Conservation (phyloP, 1,140 invertebrate species). For the Stegodyphus mimosarum region DNA sequence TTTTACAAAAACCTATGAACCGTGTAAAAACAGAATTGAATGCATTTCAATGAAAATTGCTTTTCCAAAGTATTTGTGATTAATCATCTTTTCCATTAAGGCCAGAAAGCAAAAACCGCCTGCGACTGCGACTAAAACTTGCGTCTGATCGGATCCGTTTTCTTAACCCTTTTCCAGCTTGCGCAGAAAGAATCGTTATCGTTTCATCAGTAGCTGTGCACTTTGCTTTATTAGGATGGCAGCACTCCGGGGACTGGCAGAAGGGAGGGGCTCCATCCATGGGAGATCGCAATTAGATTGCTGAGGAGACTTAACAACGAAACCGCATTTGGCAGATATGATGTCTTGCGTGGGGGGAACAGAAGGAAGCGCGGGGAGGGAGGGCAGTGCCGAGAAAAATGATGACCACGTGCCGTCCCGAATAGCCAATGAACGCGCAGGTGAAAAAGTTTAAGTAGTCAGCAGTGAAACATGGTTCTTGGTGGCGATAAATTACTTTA, state of each 20-base stretch:
- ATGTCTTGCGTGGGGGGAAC: slow-evolving; percentile 17
- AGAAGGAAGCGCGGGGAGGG: not conserved
- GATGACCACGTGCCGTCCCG: slow-evolving; percentile 38
- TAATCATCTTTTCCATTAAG: no score
- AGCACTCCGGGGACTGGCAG: not conserved
- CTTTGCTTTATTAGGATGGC: not conserved
- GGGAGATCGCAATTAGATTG: slow-evolving; percentile 48
- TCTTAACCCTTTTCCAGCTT: not conserved
- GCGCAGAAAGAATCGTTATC: no score
- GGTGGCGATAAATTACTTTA: slow-evolving; percentile 41
- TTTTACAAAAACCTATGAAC: no score
- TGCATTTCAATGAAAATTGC: no score
- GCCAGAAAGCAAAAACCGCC: no score
- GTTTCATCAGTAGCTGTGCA: not conserved
- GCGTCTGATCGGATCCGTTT: not conserved
- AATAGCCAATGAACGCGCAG: slow-evolving; percentile 41
- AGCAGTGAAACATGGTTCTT: slow-evolving; percentile 20
- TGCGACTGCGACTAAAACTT: no score
- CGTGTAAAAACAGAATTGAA: no score
- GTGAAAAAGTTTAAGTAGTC: slow-evolving; percentile 53
- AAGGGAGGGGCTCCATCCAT: not conserved
- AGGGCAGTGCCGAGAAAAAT: slow-evolving; percentile 10
- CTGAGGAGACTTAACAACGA: slow-evolving; percentile 32
- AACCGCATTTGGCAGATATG: slow-evolving; percentile 47
- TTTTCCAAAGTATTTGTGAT: no score